Conservation (phyloP, 2,113 vertebrate genomes). For the Chionodraco myersi region DNA sequence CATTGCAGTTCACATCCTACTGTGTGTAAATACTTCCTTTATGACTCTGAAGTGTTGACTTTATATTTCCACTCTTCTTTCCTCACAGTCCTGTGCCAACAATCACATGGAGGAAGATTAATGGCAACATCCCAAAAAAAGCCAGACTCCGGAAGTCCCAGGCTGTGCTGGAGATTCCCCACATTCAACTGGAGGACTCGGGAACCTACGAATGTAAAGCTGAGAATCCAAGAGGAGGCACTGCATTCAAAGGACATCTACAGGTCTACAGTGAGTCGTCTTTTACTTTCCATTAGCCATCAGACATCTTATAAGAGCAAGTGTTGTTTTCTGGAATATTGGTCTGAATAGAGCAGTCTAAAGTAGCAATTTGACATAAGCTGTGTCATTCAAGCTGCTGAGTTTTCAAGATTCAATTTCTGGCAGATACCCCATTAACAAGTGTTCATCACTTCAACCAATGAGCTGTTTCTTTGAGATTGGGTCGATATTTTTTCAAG, state of each 20-base stretch:
- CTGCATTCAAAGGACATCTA: constrained; percentile 93
- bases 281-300: not conserved
- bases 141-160: constrained; percentile 95
- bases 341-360: not conserved
- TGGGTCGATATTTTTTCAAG: not conserved
- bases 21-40: not conserved
- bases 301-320: constrained; percentile 2
- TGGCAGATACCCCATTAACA: constrained; percentile 2
- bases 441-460: not conserved
- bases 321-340: constrained; percentile 15
- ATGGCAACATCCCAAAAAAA: constrained; percentile 94
- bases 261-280: constrained; percentile 95
- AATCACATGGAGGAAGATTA: constrained; percentile 97
- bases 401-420: too few species aligned
- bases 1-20: not conserved
- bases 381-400: too few species aligned
- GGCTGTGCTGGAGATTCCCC: constrained; percentile 96
- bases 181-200: constrained; percentile 93
- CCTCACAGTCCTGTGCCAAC: constrained; percentile 92
- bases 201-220: constrained; percentile 96
- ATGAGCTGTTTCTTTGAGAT: not conserved
- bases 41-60: not conserved
- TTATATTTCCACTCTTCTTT: constrained; percentile 33
- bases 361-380: not conserved
- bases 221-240: constrained; percentile 93